phyloP scores from a whole-genome alignment of 2,797 vertebrate species.

The Oryzias sinensis region DNA sequence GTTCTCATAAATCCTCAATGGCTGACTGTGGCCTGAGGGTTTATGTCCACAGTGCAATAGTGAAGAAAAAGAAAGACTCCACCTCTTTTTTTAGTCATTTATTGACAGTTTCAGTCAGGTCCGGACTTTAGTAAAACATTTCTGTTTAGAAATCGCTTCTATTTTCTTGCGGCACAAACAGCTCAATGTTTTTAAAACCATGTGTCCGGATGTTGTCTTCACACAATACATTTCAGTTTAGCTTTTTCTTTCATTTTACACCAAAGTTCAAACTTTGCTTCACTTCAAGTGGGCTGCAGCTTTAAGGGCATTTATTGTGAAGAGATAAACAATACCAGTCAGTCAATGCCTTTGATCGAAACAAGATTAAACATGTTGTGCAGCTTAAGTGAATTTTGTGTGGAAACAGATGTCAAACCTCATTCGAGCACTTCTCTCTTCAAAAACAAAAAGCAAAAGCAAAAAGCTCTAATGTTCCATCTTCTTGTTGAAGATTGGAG shows the following conservation, averaged over 20 bases:
- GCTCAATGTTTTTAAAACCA: slow-evolving; percentile 1
- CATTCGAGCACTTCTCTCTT: neutral
- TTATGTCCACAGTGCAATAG: too few species aligned
- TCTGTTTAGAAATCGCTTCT: slow-evolving; percentile 1
- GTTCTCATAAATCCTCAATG: too few species aligned
- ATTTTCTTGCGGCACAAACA: slow-evolving; percentile 24
- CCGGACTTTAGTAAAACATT: too few species aligned
- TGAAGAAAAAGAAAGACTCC: too few species aligned
- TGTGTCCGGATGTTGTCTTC: slow-evolving; percentile 39
- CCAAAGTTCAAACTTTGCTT: slow-evolving; percentile 17
- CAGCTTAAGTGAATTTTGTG: neutral
- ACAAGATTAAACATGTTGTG: neutral
- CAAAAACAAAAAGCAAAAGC: neutral
- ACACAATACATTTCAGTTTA: slow-evolving; percentile 4
- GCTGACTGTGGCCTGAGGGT: too few species aligned
- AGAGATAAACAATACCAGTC: slow-evolving; percentile 7
- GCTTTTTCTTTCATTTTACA: slow-evolving; percentile 16
- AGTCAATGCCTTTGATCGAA: neutral
- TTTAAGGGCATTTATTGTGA: slow-evolving; percentile 1
- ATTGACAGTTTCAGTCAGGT: too few species aligned
- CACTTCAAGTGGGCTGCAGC: slow-evolving; percentile 11
- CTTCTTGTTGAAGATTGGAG: neutral
- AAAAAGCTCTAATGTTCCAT: neutral
- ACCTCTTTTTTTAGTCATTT: too few species aligned
- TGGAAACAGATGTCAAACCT: slow-evolving; percentile 8